A percentile compares a stretch with the other conserved stretches of the same genome.
Evolutionary conservation across 2,113 vertebrate species (phyloP).

Genomic region (Ia io): DNA sequence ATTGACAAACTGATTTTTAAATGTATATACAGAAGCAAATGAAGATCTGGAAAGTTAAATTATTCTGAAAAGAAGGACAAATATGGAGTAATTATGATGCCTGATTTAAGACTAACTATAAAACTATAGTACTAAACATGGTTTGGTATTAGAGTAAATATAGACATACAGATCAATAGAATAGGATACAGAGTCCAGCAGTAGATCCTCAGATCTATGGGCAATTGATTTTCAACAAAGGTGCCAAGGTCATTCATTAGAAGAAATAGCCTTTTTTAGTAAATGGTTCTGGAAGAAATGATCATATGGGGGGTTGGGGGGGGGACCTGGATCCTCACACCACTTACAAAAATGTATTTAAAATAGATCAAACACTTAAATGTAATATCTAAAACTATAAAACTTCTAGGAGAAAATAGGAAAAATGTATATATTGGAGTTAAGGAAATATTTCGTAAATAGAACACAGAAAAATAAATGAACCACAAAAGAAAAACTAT

Average conservation of each 20-base stretch:
- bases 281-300: not conserved
- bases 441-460: slow-evolving; percentile 43
- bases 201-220: not conserved
- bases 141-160: not conserved
- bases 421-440: not conserved
- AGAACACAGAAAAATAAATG: not conserved
- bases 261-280: not conserved
- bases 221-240: slow-evolving; percentile 20
- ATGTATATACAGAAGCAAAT: slow-evolving; percentile 8
- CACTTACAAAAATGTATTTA: slow-evolving; percentile 17
- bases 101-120: not conserved
- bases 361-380: not conserved
- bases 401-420: slow-evolving; percentile 14
- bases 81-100: not conserved
- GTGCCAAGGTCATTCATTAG: not conserved
- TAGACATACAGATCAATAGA: not conserved
- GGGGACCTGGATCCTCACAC: not conserved
- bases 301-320: not conserved
- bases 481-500: not conserved
- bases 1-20: not conserved
- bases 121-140: slow-evolving; percentile 19
- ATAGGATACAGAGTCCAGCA: not conserved
- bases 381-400: slow-evolving; percentile 7
- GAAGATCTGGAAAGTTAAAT: slow-evolving; percentile 29
- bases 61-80: slow-evolving; percentile 40